Evolutionary conservation across 92 coral and sea anemone genomes (phyloP), one percentile per base, ranked within the genome.

Genomic region (Epizoanthus scotinus): DNA sequence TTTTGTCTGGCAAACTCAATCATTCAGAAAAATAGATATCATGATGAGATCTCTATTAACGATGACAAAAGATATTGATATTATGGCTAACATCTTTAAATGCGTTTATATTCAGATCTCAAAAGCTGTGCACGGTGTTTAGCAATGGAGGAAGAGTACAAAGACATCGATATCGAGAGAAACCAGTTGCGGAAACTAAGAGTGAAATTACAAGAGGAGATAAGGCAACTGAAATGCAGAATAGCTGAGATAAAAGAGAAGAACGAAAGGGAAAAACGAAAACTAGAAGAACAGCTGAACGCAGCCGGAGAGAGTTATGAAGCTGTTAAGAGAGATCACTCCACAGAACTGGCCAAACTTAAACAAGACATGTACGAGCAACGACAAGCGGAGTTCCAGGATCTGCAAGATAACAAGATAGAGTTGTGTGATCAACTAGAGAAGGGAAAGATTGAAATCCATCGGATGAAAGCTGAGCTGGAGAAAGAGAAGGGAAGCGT

Each of bases 361-460:
- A 52, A 71, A 47, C 58, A 63, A 8, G 89, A 70, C 69, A 86
- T 85, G 86, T 85, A 80, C 0, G 92, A 85, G 26, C 92, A 82
- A 42, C 91, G 89, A 13, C 47, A 36, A 26, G 20, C 42, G 15
- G 92, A 81, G 21, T 49, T 90, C 49, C 91, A 90, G 60, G 73
- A 73, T 38, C 72, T 90, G 24, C 89, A 83, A 42, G 75, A 42
- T 8, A 61, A 88, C 34, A 92, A 92, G 50, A 73, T 67, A 5
- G 92, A 87, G 24, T 62, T 92, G 21, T 83, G 62, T 57, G 81
- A 83, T 19, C 94, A 85, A 8, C 70, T 86, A n/a, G 91, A 87
- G 53, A 85, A 61, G 40, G 82, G 73, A 8, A 90, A 78, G 26
- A 64, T 66, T 1, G 86, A 83, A 27, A 64, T 74, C 9, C 70